Evolutionary conservation across 1,140 invertebrate species (phyloP), one percentile per base, ranked within the genome.

Genomic region (Drosophila truncata): DNA sequence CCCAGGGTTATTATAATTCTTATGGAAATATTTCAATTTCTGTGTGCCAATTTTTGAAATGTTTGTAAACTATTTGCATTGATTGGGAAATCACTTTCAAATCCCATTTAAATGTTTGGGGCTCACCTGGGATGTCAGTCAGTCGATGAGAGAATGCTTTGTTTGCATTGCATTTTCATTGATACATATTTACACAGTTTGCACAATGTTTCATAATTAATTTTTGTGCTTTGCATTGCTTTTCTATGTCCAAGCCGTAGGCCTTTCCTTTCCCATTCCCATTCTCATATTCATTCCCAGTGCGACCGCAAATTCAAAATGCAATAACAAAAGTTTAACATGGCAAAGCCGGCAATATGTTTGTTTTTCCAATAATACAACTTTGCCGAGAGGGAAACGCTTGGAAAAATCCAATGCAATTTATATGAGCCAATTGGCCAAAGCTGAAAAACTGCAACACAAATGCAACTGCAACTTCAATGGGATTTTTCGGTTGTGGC

Each of bases 311-410:
- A 70, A 66, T 69, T 44, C 25, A 78, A 78, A 78, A 79, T 78
- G 59, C 75, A 75, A 79, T 71, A 71, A 55, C 74, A 71, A 71
- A 71, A 76, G 66, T 63, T 46, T 39, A 79, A 39, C 25, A 42
- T 49, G n/a, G 50, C 20, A 39, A 46, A 49, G 16, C 61, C 49
- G 11, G 59, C 39, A 79, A 71, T 65, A 47, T 67, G 58, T 73
- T 79, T 84, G 72, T 65, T 79, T 72, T 88, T 78, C 59, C 52
- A 90, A 88, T 88, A 84, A 90, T 75, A 80, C 78, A 88, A 78
- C 69, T 55, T 78, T 62, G 72, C 80, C 64, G 52, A 55, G 57
- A 72, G 82, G 52, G 50, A 55, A 55, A 25, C 47, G 47, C 27
- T 47, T 31, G 46, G 31, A 67, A 65, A 81, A 65, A 78, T 31